Conservation (phyloP, 2,888 invertebrate species). For the Lysandra coridon region DNA sequence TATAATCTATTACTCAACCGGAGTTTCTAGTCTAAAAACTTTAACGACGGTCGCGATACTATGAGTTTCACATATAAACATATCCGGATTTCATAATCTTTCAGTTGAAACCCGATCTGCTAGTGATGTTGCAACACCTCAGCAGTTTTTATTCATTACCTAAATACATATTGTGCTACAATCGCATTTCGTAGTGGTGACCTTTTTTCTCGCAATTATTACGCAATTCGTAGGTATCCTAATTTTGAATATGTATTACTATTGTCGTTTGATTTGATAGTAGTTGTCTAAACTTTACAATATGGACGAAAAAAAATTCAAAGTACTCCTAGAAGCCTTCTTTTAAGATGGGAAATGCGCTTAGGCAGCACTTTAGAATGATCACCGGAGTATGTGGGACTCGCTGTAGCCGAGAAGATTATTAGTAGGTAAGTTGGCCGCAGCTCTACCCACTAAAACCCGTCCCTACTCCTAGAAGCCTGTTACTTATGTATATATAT, state of each 20-base stretch:
- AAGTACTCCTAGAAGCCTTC: not conserved
- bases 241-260: not conserved
- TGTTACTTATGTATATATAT: too few relatives aligned
- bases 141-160: conserved; percentile 10
- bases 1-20: not conserved
- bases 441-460: too few relatives aligned
- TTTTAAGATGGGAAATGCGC: too few relatives aligned
- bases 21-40: not conserved
- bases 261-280: too few relatives aligned
- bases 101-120: not conserved
- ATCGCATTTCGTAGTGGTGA: not conserved
- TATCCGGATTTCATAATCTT: conserved; percentile 8
- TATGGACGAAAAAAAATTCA: not conserved
- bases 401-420: too few relatives aligned
- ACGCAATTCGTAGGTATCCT: not conserved
- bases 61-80: not conserved
- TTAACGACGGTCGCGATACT: conserved; percentile 9
- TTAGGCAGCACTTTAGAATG: too few relatives aligned
- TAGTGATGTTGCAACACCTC: not conserved
- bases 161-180: not conserved
- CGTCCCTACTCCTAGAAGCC: too few relatives aligned
- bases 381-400: too few relatives aligned
- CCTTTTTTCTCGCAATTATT: not conserved
- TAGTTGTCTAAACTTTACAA: too few relatives aligned
- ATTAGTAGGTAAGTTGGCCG: too few relatives aligned